Evolutionary conservation across 2,888 invertebrate species (phyloP).

Genomic region (Hartigia nigra): DNA sequence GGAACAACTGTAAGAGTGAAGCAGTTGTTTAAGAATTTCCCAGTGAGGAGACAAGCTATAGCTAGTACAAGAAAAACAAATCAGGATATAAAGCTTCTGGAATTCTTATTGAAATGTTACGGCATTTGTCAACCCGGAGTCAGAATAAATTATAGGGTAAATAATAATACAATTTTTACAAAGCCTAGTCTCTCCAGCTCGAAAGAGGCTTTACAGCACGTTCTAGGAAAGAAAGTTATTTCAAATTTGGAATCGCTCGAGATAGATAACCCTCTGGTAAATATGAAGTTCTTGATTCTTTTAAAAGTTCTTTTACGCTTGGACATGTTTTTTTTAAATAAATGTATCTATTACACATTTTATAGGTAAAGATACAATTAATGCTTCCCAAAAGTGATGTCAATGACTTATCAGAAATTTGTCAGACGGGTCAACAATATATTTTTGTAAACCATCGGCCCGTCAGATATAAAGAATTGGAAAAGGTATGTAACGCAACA

Average conservation of each 20-base stretch:
- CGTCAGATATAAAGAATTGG: conserved; percentile 68
- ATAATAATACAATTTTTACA: conserved; percentile 66
- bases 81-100: conserved; percentile 69
- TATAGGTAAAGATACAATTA: conserved; percentile 43
- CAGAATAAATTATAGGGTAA: conserved; percentile 66
- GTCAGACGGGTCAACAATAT: conserved; percentile 45
- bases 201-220: conserved; percentile 56
- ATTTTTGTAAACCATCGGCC: conserved; percentile 70
- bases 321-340: conserved; percentile 6
- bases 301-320: conserved; percentile 1
- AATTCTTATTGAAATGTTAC: conserved; percentile 67
- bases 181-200: conserved; percentile 63
- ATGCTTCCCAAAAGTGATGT: conserved; percentile 59
- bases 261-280: conserved; percentile 21
- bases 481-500: conserved; percentile 65
- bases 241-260: conserved; percentile 50
- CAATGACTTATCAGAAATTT: conserved; percentile 37
- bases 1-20: conserved; percentile 69
- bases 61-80: conserved; percentile 63
- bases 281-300: conserved; percentile 19
- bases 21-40: conserved; percentile 69
- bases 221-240: conserved; percentile 52
- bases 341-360: background rate
- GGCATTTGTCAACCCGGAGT: conserved; percentile 68
- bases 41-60: conserved; percentile 70